These are phyloP conservation scores for Phoeniculus purpureus DNA, from an alignment of 2,797 vertebrate genomes.

Conservation along the genomic window DNA sequence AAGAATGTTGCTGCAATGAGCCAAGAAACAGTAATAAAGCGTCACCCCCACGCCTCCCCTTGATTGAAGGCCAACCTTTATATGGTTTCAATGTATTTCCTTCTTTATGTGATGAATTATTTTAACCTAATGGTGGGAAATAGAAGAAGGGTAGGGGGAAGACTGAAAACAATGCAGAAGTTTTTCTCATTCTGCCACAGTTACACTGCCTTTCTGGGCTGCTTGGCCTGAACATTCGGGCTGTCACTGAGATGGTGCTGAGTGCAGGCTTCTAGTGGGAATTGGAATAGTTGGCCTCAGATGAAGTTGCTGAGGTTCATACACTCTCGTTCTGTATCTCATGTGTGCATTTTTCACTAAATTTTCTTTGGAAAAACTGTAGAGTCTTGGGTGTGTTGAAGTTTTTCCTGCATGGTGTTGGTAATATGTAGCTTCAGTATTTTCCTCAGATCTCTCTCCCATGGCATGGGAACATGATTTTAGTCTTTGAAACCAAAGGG, in stretches of 20 bases:
- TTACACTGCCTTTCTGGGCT: not conserved
- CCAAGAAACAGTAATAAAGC: not conserved
- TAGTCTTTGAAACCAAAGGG: not conserved
- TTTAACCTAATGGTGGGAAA: not conserved
- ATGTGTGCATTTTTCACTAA: not conserved
- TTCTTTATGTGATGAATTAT: not conserved
- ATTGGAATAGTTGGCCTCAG: not conserved
- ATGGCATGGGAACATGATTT: not conserved
- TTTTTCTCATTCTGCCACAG: not conserved
- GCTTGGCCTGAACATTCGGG: not conserved
- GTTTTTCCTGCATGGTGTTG: not conserved
- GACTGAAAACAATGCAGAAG: not conserved
- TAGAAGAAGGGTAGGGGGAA: not conserved
- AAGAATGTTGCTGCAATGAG: not conserved
- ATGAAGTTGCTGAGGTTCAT: not conserved
- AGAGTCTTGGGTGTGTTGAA: not conserved
- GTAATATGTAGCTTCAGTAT: not conserved
- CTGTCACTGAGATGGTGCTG: not conserved
- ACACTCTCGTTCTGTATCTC: not conserved
- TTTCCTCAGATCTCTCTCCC: not conserved
- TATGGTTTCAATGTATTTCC: not conserved
- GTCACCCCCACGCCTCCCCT: not conserved
- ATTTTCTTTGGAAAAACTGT: not conserved
- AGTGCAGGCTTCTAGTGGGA: not conserved
- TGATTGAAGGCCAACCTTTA: not conserved